Conservation (phyloP, 1,140 invertebrate genomes). For the Spodoptera litura region DNA sequence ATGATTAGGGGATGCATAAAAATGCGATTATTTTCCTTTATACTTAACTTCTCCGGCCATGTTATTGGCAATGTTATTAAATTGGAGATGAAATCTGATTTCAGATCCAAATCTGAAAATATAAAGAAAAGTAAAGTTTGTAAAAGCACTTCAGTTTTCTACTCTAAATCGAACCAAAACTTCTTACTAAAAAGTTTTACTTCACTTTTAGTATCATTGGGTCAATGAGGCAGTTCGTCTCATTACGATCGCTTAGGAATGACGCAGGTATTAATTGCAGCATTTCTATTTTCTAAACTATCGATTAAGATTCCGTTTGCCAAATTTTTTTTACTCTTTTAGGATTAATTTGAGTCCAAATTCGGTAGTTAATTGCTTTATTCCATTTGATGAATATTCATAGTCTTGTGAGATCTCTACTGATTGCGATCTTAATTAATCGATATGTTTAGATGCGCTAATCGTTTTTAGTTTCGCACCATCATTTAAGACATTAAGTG, state of each 20-base stretch:
- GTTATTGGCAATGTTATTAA: too few relatives aligned
- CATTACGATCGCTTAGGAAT: too few relatives aligned
- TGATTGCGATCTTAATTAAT: not conserved
- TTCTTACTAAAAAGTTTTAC: not conserved
- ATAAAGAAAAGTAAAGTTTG: too few relatives aligned
- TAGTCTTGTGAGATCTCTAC: not conserved
- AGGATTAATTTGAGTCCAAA: conserved; percentile 21
- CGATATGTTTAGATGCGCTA: not conserved
- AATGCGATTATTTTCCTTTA: too few relatives aligned
- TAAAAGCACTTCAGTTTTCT: too few relatives aligned
- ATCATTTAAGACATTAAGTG: not conserved
- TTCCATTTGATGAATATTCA: conserved; percentile 19
- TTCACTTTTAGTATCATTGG: too few relatives aligned
- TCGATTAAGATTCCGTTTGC: not conserved
- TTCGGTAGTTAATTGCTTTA: conserved; percentile 19
- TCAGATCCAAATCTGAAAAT: too few relatives aligned
- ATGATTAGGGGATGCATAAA: not conserved
- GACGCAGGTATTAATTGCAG: too few relatives aligned
- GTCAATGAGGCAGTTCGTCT: too few relatives aligned
- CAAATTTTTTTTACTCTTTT: not conserved
- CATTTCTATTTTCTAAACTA: not conserved
- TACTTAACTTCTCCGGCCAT: too few relatives aligned
- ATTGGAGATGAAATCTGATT: too few relatives aligned
- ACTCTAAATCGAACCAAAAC: not conserved
- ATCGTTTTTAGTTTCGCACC: not conserved